Conservation (phyloP, 1,140 invertebrate species). For the Drosophila tani region DNA sequence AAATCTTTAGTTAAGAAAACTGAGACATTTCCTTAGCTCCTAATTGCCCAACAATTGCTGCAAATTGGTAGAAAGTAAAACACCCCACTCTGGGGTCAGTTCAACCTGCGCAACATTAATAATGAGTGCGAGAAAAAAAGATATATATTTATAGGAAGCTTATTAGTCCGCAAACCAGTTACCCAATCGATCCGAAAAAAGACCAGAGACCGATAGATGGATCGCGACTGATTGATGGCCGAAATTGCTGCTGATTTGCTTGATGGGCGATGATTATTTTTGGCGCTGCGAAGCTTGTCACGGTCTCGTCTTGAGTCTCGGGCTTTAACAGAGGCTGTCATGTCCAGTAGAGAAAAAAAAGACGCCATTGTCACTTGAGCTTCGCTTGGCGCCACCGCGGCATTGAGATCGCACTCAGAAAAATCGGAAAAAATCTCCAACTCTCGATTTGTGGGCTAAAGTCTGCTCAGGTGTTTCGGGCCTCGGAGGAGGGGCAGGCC, state of each 20-base stretch:
- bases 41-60: slow-evolving; percentile 71
- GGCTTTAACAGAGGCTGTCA: slow-evolving; percentile 52
- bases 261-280: slow-evolving; percentile 36
- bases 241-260: slow-evolving; percentile 31
- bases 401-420: slow-evolving; percentile 64
- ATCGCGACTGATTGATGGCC: slow-evolving; percentile 48
- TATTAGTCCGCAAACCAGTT: slow-evolving; percentile 70
- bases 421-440: slow-evolving; percentile 8
- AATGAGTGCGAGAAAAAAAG: slow-evolving; percentile 38
- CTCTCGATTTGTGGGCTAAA: slow-evolving; percentile 60
- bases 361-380: slow-evolving; percentile 71
- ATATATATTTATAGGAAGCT: slow-evolving; percentile 23
- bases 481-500: slow-evolving; percentile 26
- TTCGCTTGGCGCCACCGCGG: slow-evolving; percentile 72
- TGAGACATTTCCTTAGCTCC: slow-evolving; percentile 9
- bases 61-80: slow-evolving; percentile 82
- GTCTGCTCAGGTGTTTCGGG: slow-evolving; percentile 59
- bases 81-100: slow-evolving; percentile 29
- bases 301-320: slow-evolving; percentile 51
- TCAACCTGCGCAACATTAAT: slow-evolving; percentile 59
- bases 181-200: slow-evolving; percentile 32
- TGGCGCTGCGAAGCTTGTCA: slow-evolving; percentile 54
- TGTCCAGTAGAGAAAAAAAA: slow-evolving; percentile 7
- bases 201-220: not conserved
- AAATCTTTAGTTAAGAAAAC: slow-evolving; percentile 80